A percentile compares a stretch with the other conserved stretches of the same genome.
phyloP scores from a whole-genome alignment of 2,888 invertebrate genomes.

The Diaperis boleti region DNA sequence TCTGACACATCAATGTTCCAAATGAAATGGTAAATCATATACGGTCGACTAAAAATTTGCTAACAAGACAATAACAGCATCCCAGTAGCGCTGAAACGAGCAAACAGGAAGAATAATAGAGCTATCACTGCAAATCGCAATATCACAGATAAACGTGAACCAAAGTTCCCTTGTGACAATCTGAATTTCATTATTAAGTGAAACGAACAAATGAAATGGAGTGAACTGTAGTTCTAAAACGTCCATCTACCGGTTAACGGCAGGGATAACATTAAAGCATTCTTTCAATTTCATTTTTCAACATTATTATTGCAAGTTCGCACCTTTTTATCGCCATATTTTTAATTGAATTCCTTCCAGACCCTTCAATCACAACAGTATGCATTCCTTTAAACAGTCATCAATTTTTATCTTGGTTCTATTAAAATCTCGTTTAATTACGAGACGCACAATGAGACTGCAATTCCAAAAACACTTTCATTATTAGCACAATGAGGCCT shows the following conservation, averaged over 20 bases:
- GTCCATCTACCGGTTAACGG: conserved; percentile 18
- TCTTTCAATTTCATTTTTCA: conserved; percentile 16
- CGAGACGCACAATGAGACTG: conserved; percentile 10
- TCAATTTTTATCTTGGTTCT: conserved; percentile 10
- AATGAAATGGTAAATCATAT: too few species aligned
- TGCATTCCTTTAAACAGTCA: conserved; percentile 5
- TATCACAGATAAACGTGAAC: background rate
- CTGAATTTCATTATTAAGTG: conserved; percentile 8
- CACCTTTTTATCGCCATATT: conserved; percentile 16
- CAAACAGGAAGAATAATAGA: too few species aligned
- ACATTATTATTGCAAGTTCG: conserved; percentile 17
- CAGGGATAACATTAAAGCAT: conserved; percentile 18
- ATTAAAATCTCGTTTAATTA: conserved; percentile 28
- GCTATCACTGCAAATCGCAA: background rate
- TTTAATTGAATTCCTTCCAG: conserved; percentile 11
- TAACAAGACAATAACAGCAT: too few species aligned
- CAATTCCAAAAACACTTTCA: conserved; percentile 31
- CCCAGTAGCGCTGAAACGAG: too few species aligned
- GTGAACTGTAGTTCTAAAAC: conserved; percentile 9
- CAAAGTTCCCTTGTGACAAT: conserved; percentile 3
- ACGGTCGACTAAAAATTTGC: too few species aligned
- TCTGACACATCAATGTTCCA: too few species aligned
- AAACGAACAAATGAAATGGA: conserved; percentile 1
- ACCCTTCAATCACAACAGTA: conserved; percentile 1
- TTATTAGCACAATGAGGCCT: conserved; percentile 29